These are phyloP conservation scores for Dipodomys stephensi DNA, from an alignment of 2,113 vertebrate species.

Conservation along the genomic window DNA sequence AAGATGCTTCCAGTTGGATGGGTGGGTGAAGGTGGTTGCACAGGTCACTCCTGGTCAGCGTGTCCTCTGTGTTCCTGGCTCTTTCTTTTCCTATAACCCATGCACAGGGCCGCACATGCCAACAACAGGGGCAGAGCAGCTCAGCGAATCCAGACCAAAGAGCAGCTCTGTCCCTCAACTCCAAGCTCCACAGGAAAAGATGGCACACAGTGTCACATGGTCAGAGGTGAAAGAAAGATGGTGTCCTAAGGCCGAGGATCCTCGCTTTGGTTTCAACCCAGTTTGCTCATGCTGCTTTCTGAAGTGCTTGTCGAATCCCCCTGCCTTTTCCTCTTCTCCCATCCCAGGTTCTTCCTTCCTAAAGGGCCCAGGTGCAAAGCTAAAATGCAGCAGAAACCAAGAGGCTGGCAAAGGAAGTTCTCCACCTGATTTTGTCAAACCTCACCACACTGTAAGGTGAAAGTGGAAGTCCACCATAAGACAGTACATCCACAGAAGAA, in stretches of 20 bases:
- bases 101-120: background rate
- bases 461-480: background rate
- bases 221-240: background rate
- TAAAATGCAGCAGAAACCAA: background rate
- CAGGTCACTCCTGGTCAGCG: fast-evolving
- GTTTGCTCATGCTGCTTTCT: background rate
- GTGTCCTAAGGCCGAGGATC: background rate
- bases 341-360: background rate
- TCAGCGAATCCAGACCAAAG: background rate
- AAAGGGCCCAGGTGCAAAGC: background rate
- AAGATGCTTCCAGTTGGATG: background rate
- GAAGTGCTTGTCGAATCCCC: background rate
- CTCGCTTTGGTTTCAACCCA: background rate
- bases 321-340: background rate
- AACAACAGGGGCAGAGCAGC: background rate
- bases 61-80: background rate
- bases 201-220: fast-evolving
- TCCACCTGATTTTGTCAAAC: background rate
- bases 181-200: background rate
- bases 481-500: background rate
- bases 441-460: background rate
- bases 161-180: background rate
- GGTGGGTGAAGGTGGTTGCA: background rate
- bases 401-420: background rate
- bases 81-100: background rate